Conservation (phyloP, 2,797 vertebrate genomes). For the Mormyrops boulengeri region DNA sequence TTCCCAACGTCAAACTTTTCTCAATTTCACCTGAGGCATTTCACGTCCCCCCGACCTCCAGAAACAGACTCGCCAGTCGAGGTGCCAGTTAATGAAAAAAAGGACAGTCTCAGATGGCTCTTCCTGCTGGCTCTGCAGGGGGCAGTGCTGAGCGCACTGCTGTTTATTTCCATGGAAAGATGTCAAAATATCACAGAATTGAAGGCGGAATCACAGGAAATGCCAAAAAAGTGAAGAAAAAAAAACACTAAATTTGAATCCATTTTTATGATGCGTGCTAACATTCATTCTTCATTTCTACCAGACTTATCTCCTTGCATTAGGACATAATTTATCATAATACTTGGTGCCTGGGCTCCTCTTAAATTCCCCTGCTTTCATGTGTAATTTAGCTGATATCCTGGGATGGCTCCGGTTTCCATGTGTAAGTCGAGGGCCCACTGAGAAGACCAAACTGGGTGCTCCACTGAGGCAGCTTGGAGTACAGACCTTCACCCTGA, state of each 20-base stretch:
- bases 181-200: not conserved
- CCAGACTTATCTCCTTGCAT: slow-evolving; percentile 50
- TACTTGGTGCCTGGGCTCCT: slow-evolving; percentile 58
- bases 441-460: slow-evolving; percentile 46
- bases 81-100: not conserved
- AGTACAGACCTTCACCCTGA: slow-evolving; percentile 4
- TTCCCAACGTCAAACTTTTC: not conserved
- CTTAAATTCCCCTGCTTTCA: slow-evolving; percentile 60
- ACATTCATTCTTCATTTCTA: slow-evolving; percentile 53
- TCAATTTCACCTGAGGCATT: not conserved
- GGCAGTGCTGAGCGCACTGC: not conserved
- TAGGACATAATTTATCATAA: slow-evolving; percentile 62
- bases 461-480: slow-evolving; percentile 4
- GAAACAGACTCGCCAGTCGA: not conserved
- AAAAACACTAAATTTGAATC: slow-evolving; percentile 23
- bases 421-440: slow-evolving; percentile 48
- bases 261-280: slow-evolving; percentile 40
- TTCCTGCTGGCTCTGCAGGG: not conserved
- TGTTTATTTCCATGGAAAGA: not conserved
- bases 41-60: not conserved
- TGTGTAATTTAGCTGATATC: slow-evolving; percentile 66
- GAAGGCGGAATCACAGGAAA: not conserved
- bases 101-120: not conserved
- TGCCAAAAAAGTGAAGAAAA: slow-evolving; percentile 20
- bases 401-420: slow-evolving; percentile 62